Evolutionary conservation across 2,113 vertebrate species (phyloP).

Genomic region (Pimephales promelas): DNA sequence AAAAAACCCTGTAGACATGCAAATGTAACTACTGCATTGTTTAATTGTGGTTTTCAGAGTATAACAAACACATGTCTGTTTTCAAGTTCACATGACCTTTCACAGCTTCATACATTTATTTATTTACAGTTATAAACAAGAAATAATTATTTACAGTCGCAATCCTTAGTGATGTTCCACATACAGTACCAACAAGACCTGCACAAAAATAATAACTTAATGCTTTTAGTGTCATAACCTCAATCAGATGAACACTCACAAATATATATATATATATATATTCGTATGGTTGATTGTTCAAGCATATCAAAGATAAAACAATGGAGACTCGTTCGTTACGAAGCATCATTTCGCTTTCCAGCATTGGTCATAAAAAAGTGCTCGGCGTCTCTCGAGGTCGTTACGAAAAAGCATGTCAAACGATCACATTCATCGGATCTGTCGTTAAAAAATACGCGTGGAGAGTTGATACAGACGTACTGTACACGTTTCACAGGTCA

Average conservation of each 20-base stretch:
- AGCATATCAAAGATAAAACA: constrained; percentile 55
- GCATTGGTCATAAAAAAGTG: constrained; percentile 60
- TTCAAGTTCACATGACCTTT: constrained; percentile 73
- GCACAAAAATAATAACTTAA: constrained; percentile 47
- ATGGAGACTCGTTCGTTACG: neutral
- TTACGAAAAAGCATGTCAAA: constrained; percentile 45
- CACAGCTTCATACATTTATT: constrained; percentile 59
- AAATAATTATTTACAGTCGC: constrained; percentile 64
- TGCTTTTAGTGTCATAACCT: constrained; percentile 62
- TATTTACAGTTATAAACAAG: constrained; percentile 65
- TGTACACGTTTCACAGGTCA: constrained; percentile 18
- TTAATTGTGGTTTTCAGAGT: constrained; percentile 62
- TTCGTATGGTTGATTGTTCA: constrained; percentile 66
- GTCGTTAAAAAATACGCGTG: neutral
- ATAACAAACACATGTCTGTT: constrained; percentile 46
- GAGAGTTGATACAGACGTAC: neutral
- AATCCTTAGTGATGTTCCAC: constrained; percentile 48
- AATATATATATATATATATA: no score
- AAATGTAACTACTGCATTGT: constrained; percentile 18
- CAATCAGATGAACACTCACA: constrained; percentile 48
- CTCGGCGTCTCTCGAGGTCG: constrained; percentile 51
- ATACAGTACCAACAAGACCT: constrained; percentile 61
- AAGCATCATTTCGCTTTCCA: constrained; percentile 32
- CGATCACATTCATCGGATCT: constrained; percentile 23
- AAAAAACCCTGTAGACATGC: neutral